These are phyloP conservation scores for Amiota communis DNA, from an alignment of 2,888 invertebrate species.

Conservation along the genomic window DNA sequence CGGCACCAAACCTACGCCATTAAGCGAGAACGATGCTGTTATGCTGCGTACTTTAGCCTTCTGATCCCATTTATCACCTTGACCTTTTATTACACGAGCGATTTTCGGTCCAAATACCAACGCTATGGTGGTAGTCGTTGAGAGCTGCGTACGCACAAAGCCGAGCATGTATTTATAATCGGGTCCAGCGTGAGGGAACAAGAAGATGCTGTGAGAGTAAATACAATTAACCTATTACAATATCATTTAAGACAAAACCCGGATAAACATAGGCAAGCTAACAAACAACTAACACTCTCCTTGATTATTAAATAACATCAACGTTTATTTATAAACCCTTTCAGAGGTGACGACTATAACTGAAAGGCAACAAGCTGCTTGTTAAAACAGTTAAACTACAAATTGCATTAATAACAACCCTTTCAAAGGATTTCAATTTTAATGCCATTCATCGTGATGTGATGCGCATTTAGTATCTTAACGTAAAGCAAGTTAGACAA, in stretches of 20 bases:
- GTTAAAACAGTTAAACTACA: slow-evolving; percentile 41
- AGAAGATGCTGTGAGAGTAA: slow-evolving; percentile 81
- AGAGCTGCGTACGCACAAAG: slow-evolving; percentile 92
- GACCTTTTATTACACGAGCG: slow-evolving; percentile 85
- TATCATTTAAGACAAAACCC: not conserved
- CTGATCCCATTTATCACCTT: slow-evolving; percentile 93
- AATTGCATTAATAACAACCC: slow-evolving; percentile 62
- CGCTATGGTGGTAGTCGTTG: slow-evolving; percentile 82
- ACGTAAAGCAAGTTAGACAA: slow-evolving; percentile 5
- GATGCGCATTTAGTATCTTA: not conserved
- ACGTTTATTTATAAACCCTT: not conserved
- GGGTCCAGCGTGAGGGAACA: slow-evolving; percentile 90
- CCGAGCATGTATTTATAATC: slow-evolving; percentile 94
- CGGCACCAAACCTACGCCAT: slow-evolving; percentile 88
- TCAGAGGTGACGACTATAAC: not conserved
- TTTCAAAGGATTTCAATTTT: slow-evolving; percentile 55
- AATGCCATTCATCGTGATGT: slow-evolving; percentile 15
- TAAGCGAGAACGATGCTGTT: slow-evolving; percentile 88
- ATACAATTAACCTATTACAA: not conserved
- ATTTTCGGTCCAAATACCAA: slow-evolving; percentile 77
- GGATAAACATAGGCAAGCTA: not conserved
- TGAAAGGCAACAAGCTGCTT: slow-evolving; percentile 10
- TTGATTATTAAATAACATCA: not conserved
- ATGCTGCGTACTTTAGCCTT: slow-evolving; percentile 87
- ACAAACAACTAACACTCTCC: not conserved